Base-by-base conservation (phyloP, 1,140 invertebrate species). In the Lepidurus packardi region DNA sequence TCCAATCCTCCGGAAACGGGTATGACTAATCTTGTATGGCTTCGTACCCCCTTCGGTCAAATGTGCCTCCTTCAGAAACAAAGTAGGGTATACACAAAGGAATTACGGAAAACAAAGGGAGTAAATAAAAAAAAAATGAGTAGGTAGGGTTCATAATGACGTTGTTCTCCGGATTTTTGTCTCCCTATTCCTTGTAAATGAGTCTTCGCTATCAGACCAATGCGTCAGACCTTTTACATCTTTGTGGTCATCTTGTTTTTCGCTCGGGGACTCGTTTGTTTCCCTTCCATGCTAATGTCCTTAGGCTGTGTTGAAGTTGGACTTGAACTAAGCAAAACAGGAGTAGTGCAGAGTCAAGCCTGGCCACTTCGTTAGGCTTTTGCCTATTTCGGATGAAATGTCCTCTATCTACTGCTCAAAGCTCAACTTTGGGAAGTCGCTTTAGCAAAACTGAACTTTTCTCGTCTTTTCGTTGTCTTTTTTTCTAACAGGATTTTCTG, bases 201-300 rank as follows among this genome's bases (percentile, higher is more conserved):
- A 7, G 16, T 16, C 9, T 65, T 65, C 53, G 13, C 53, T 65
- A 65, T 65, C 53, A 65, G 53, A 65, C 53, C 13, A 65, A 65
- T 65, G 53, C 53, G 53, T 65, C 53, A 65, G 53, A 65, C 53
- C 53, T 65, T 65, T 65, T 65, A 65, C 53, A 65, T 65, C 53
- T 65, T 65, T 65, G 53, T 65, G 53, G 53, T 65, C 53, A 65
- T 65, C 53, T 65, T 65, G 53, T 21, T 65, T 65, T 65, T 65
- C 53, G 53, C 53, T 65, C 53, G 53, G 21, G 53, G 53, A 65
- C 16, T 65, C 53, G 16, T 65, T 65, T 65, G 53, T 65, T 65
- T 65, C 53, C 53, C 53, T 65, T 21, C 53, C 53, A 65, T 34
- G 13, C 53, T 21, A 65, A 13, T 21, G 9, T 65, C 45, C 21